Evolutionary conservation across 2,888 invertebrate species (phyloP).

Genomic region (Lasiommata megera): DNA sequence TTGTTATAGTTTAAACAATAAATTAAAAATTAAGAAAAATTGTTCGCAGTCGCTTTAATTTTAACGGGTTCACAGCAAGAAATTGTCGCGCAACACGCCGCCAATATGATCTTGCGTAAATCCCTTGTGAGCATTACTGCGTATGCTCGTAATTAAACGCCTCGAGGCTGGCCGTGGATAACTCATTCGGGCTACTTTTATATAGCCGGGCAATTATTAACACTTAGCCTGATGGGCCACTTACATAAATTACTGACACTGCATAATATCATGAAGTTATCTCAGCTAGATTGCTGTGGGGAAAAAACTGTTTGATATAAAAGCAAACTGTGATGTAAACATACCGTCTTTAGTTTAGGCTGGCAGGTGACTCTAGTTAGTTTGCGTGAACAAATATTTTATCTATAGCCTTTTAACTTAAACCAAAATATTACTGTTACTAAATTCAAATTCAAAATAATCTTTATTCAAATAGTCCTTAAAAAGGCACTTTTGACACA

Average conservation of each 20-base stretch:
- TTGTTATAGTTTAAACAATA: no score
- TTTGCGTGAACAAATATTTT: no score
- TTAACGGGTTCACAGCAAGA: neutral
- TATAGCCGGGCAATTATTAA: conserved; percentile 23
- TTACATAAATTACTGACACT: conserved; percentile 31
- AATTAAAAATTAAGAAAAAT: no score
- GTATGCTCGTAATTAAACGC: conserved; percentile 24
- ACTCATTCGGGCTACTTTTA: conserved; percentile 24
- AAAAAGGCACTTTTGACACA: no score
- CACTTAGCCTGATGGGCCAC: conserved; percentile 27
- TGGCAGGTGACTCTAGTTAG: no score
- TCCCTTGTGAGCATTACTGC: conserved; percentile 1
- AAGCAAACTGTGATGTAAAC: neutral
- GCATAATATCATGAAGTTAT: conserved; percentile 20
- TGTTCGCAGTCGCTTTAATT: no score
- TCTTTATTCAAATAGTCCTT: no score
- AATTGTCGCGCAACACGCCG: neutral
- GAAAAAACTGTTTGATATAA: conserved; percentile 4
- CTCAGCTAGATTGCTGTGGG: neutral
- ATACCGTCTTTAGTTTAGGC: no score
- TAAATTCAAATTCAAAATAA: no score
- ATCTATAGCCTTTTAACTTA: no score
- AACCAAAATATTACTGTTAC: no score
- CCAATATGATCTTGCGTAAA: neutral
- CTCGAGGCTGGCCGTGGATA: conserved; percentile 4